Evolutionary conservation across 2,797 vertebrate genomes (phyloP).

Genomic region (Xerus rutilus): DNA sequence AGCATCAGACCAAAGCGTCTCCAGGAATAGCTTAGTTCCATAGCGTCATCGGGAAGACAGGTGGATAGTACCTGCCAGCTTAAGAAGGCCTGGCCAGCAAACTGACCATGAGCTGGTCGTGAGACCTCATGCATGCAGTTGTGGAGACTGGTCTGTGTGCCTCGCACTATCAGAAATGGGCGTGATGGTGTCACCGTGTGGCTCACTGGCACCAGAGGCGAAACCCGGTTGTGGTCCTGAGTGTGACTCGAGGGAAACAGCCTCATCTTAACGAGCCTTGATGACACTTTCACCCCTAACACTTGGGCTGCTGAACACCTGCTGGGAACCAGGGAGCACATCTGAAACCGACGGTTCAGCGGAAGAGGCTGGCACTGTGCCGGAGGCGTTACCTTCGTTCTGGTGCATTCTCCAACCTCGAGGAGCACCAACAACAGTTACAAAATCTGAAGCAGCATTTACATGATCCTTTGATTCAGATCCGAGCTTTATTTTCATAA

Average conservation of each 20-base stretch:
- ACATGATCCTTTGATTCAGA: background rate
- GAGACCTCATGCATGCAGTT: background rate
- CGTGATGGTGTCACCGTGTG: background rate
- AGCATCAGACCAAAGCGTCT: background rate
- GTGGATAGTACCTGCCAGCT: background rate
- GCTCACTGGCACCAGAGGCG: background rate
- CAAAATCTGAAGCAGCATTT: background rate
- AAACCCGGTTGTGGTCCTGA: background rate
- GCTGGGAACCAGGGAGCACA: background rate
- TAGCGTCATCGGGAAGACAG: background rate
- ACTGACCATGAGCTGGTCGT: background rate
- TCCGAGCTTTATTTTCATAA: background rate
- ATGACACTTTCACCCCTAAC: background rate
- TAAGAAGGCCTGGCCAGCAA: background rate
- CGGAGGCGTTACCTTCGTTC: background rate
- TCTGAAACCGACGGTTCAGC: background rate
- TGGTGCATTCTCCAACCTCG: background rate
- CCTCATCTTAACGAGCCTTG: background rate
- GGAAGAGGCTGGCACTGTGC: background rate
- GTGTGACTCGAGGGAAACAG: background rate
- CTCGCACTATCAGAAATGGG: background rate
- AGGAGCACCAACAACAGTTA: background rate
- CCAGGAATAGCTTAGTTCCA: background rate
- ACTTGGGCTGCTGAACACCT: background rate
- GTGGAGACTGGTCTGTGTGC: background rate